Evolutionary conservation across 2,888 invertebrate genomes (phyloP), one percentile per base, ranked within the genome.

Genomic region (Eupithecia subfuscata): DNA sequence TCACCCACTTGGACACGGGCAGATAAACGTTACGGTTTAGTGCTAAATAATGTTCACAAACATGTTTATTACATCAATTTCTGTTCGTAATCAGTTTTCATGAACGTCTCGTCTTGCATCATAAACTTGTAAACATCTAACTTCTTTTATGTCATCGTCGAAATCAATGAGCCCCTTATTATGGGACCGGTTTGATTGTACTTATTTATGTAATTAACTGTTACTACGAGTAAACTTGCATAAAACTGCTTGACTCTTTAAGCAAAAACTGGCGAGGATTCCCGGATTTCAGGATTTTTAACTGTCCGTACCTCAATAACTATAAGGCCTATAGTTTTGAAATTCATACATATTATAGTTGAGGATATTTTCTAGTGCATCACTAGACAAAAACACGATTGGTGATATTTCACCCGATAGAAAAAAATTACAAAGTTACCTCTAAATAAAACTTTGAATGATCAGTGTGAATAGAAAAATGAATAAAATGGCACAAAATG

Each of bases 51-150:
- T 69, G 75, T 72, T 73, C 43, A 69, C 11, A 70, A 67, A 70
- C 67, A 40, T 71, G 76, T 76, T 78, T 79, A 78, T 78, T 80
- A 80, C 78, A 79, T 77, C 77, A 77, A 79, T 78, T 70, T 73
- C 25, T n/a, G 63, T 68, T 69, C 64, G 79, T 78, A 80, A 79
- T 80, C 69, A 65, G 75, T 81, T 79, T 79, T 77, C 73, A 79
- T 81, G 74, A 76, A 68, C 76, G 74, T 69, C 71, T 79, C 74
- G 74, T 69, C 71, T 80, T 79, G 75, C 78, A 70, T 80, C 73
- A 71, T 73, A 56, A 75, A 75, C 72, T 34, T 34, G 72, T 70
- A 63, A n/a, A 48, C n/a, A 56, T 37, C 72, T 69, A 75, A 75
- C 60, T 48, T 68, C 67, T 70, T 69, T 43, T 52, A 60, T 43